Base-by-base conservation (phyloP, 2,113 vertebrate genomes). In the Pseudorhombus dupliciocellatus region DNA sequence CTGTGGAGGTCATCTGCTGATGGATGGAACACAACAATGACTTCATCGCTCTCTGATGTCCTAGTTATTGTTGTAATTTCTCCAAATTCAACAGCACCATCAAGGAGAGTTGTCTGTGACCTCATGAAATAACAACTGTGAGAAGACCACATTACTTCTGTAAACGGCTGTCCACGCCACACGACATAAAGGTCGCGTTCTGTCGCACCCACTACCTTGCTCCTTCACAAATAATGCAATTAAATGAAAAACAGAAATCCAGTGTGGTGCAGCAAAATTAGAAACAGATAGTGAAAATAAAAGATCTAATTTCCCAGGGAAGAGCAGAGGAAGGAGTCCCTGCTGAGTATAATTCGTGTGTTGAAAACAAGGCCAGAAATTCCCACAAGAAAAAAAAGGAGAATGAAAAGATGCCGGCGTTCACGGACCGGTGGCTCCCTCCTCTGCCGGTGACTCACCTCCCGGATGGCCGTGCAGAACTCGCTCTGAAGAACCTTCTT, bases 401-500 rank as follows among this genome's bases (percentile, higher is more conserved):
- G 14, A 18, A 18, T 48, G 18, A n/a, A n/a, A 50, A 50, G 46
- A 44, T 44, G 42, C 3, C 2, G 40, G 40, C 10, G 37, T 40
- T 40, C 37, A 40, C 8, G 37, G 8, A 40, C 37, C 7, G 37
- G 37, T 40, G 37, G 37, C 10, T 40, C 40, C 11, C 10, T 3
- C 14, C 40, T 14, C 40, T 4, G 26, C 28, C 7, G 4, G 10
- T 80, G 79, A 90, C 96, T 88, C 95, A 98, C 98, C 97, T 99
- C 98, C 94, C 97, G 94, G 88, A 99, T 98, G 85, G 98, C 97
- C 40, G 97, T 99, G 91, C 98, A 99, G 94, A 99, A 99, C 91
- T 99, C 98, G 88, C 98, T 99, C 95, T 99, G 96, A 75, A 99
- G 94, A 52, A 99, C 98, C 86, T 97, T 98, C 94, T 98, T 98